Percentiles rank a stretch among this genome's conserved stretches.
These are phyloP conservation scores for Cyanoderma ruficeps DNA, from an alignment of 2,113 vertebrate species.

Conservation along the genomic window DNA sequence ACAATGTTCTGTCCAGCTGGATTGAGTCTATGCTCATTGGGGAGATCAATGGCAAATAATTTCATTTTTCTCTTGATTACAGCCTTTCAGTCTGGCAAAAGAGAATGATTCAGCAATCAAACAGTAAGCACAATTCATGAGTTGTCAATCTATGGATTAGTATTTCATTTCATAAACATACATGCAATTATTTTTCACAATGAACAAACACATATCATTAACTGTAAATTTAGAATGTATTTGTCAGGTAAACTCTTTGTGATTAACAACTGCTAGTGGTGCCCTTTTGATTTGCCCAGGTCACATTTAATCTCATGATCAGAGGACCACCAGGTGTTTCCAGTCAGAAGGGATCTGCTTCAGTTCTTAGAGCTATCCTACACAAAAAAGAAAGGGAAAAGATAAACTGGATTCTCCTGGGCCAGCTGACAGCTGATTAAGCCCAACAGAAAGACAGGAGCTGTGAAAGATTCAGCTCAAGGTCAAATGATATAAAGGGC, in stretches of 20 bases:
- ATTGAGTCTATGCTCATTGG: background rate
- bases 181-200: background rate
- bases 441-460: background rate
- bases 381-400: background rate
- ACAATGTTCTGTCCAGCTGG: background rate
- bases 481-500: background rate
- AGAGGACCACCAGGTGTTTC: background rate
- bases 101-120: background rate
- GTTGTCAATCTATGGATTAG: background rate
- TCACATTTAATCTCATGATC: background rate
- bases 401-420: background rate
- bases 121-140: background rate
- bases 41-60: background rate
- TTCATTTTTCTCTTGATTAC: background rate
- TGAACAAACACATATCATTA: background rate
- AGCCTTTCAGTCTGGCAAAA: background rate
- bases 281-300: background rate
- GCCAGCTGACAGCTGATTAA: constrained; percentile 1
- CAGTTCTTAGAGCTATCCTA: background rate
- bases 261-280: background rate
- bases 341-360: background rate
- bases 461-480: background rate
- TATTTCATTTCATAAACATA: background rate
- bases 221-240: background rate
- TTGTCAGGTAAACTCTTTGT: background rate